A percentile compares a stretch with the other conserved stretches of the same genome.
phyloP scores from a whole-genome alignment of 2,888 invertebrate species.

The Timema cristinae region DNA sequence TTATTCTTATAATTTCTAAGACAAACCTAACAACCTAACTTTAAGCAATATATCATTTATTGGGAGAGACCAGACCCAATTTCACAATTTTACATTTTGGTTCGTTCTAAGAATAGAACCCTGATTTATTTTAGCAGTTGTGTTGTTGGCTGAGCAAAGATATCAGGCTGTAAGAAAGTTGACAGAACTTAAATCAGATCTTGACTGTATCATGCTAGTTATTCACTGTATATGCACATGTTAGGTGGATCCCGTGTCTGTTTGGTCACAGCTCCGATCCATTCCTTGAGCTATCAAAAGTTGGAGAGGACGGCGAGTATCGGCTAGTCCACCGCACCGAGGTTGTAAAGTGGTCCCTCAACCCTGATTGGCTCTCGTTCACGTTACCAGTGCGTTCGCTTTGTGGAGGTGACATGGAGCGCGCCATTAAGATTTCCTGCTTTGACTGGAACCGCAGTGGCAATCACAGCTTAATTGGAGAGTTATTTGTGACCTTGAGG shows the following conservation, averaged over 20 bases:
- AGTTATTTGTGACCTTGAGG: conserved; percentile 45
- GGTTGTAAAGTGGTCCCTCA: conserved; percentile 48
- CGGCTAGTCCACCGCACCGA: conserved; percentile 53
- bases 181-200: too few relatives aligned
- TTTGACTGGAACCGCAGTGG: conserved; percentile 51
- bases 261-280: conserved; percentile 36
- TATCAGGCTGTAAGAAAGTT: too few relatives aligned
- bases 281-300: conserved; percentile 44
- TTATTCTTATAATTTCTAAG: too few relatives aligned
- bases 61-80: too few relatives aligned
- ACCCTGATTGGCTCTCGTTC: conserved; percentile 52
- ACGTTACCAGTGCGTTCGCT: conserved; percentile 46
- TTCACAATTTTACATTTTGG: too few relatives aligned
- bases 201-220: too few relatives aligned
- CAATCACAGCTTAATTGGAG: conserved; percentile 48
- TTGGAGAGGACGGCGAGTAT: conserved; percentile 46
- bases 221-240: not conserved
- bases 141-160: too few relatives aligned
- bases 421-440: conserved; percentile 48
- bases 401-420: conserved; percentile 52
- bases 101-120: too few relatives aligned
- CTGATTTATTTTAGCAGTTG: too few relatives aligned
- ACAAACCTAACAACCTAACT: too few relatives aligned
- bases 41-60: too few relatives aligned
- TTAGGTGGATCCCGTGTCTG: not conserved